Evolutionary conservation across 2,888 invertebrate species (phyloP).

Genomic region (Eledona agricola): DNA sequence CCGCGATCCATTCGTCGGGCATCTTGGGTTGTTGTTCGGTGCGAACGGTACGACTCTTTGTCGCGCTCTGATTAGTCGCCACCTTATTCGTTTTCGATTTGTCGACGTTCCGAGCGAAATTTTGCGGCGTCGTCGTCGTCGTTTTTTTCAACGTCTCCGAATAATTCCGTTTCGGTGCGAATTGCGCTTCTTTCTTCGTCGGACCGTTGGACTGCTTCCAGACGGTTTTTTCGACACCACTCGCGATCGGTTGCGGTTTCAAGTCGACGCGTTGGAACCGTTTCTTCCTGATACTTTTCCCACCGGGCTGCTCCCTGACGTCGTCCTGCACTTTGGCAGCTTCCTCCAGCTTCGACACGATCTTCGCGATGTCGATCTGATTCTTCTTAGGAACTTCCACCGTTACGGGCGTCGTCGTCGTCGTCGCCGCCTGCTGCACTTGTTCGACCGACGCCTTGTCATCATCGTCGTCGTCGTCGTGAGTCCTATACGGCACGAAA

Average conservation of each 20-base stretch:
- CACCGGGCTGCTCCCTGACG: slow-evolving; percentile 34
- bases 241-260: slow-evolving; percentile 38
- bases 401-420: slow-evolving; percentile 6
- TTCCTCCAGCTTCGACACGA: slow-evolving; percentile 61
- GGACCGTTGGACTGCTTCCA: slow-evolving; percentile 2
- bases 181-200: slow-evolving; percentile 22
- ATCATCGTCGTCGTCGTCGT: slow-evolving; percentile 34
- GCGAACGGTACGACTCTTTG: not conserved
- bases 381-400: slow-evolving; percentile 43
- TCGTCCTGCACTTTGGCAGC: slow-evolving; percentile 57
- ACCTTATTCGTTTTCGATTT: too few relatives aligned
- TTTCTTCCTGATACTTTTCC: slow-evolving; percentile 36
- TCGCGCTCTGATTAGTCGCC: not conserved
- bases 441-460: slow-evolving; percentile 21
- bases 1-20: slow-evolving; percentile 59
- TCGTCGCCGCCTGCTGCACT: slow-evolving; percentile 11
- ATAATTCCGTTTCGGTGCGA: slow-evolving; percentile 27
- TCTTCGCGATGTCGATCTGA: slow-evolving; percentile 58
- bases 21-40: slow-evolving; percentile 15
- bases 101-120: not conserved
- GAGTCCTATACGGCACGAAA: slow-evolving; percentile 42
- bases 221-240: not conserved
- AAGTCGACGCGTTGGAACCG: slow-evolving; percentile 37
- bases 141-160: slow-evolving; percentile 33
- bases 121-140: not conserved